Conservation (phyloP, 2,888 invertebrate species). For the Ashinkailepas kermadecensis region DNA sequence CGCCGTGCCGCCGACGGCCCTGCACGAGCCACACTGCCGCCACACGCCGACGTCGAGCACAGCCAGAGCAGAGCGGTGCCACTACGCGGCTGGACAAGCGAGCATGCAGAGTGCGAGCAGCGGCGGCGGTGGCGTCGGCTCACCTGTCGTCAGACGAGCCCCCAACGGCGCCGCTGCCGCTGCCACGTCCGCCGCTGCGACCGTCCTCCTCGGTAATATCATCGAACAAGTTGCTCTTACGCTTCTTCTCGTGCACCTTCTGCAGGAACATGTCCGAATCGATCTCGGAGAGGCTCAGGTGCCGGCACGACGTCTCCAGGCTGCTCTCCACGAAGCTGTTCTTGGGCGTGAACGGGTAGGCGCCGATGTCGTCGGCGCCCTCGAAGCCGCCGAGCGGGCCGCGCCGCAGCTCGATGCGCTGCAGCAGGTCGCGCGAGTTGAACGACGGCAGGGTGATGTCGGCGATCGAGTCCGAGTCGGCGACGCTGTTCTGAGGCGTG, state of each 20-base stretch:
- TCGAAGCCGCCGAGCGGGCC: constrained; percentile 40
- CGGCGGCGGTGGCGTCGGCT: not conserved
- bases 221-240: not conserved
- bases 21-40: not conserved
- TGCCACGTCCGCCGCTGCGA: not conserved
- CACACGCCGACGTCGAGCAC: not conserved
- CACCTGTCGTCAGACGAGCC: not conserved
- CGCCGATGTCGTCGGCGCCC: constrained; percentile 34
- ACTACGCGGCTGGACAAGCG: not conserved
- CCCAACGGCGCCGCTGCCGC: not conserved
- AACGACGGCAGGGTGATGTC: constrained; percentile 41
- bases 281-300: constrained; percentile 28
- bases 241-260: constrained; percentile 29
- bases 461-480: constrained; percentile 38
- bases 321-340: constrained; percentile 41
- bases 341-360: constrained; percentile 42
- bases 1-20: no score
- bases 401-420: constrained; percentile 43
- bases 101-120: not conserved
- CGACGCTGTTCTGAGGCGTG: constrained; percentile 42
- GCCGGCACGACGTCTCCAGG: constrained; percentile 36
- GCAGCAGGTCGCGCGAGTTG: constrained; percentile 45
- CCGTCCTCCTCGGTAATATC: constrained; percentile 1
- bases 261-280: constrained; percentile 33
- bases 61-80: not conserved